These are phyloP conservation scores for Propithecus perrieri DNA, from an alignment of 2,797 vertebrate genomes.

Conservation along the genomic window DNA sequence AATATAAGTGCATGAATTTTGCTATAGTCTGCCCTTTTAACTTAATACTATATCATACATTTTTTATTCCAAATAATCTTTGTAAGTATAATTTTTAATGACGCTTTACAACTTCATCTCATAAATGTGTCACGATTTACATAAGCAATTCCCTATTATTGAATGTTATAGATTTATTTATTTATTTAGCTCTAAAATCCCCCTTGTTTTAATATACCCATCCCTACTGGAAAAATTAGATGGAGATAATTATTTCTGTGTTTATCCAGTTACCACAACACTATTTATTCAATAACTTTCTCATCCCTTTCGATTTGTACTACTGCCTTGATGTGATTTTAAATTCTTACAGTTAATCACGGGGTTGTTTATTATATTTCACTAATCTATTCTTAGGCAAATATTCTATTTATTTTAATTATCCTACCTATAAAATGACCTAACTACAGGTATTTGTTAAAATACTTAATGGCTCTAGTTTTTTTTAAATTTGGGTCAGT, in stretches of 20 bases:
- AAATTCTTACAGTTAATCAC: constrained; percentile 43
- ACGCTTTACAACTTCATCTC: constrained; percentile 41
- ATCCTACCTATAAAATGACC: constrained; percentile 9
- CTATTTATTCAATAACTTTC: neutral
- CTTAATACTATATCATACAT: neutral
- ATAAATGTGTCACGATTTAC: neutral
- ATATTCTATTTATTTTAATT: constrained; percentile 46
- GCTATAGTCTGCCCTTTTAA: neutral
- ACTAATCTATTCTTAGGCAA: neutral
- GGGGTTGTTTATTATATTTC: constrained; percentile 11
- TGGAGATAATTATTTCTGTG: neutral
- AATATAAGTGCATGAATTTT: neutral
- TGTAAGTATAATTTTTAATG: constrained; percentile 34
- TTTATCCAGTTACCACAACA: neutral
- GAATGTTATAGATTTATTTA: constrained; percentile 26
- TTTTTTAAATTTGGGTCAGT: neutral
- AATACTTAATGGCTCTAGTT: constrained; percentile 35
- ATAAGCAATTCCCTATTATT: neutral
- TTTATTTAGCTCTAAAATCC: constrained; percentile 17
- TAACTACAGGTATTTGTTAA: constrained; percentile 8
- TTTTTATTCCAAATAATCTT: constrained; percentile 43
- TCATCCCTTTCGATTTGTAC: neutral
- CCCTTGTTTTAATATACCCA: neutral
- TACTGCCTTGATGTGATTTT: neutral
- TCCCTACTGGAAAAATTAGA: neutral